phyloP scores from a whole-genome alignment of 2,888 invertebrate genomes.

The Apeira syringaria region DNA sequence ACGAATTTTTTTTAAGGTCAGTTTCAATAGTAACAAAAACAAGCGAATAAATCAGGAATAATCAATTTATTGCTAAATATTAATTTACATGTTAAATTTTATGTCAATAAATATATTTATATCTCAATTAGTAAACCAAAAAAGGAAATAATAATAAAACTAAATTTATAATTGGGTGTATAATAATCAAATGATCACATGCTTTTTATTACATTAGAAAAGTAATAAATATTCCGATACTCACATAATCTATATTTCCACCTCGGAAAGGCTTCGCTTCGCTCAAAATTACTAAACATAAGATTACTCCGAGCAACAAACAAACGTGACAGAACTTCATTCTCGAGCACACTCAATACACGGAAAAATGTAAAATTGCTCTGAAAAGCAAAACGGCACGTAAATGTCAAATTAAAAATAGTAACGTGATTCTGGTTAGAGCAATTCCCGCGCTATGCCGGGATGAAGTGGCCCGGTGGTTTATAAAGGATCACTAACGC shows the following conservation, averaged over 20 bases:
- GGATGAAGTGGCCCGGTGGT: conserved; percentile 48
- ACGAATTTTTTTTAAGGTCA: too few relatives aligned
- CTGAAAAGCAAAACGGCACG: conserved; percentile 14
- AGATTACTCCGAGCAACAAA: conserved; percentile 48
- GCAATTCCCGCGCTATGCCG: conserved; percentile 48
- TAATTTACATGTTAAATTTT: too few relatives aligned
- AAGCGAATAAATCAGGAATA: too few relatives aligned
- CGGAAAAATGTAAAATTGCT: too few relatives aligned
- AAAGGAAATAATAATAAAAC: too few relatives aligned
- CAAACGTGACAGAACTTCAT: conserved; percentile 54
- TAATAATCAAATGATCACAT: too few relatives aligned
- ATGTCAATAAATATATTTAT: too few relatives aligned
- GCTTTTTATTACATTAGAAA: too few relatives aligned
- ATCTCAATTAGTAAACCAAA: too few relatives aligned
- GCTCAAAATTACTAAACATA: conserved; percentile 44
- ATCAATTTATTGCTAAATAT: too few relatives aligned
- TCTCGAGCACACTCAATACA: conserved; percentile 25
- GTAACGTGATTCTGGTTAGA: conserved; percentile 44
- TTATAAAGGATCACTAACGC: conserved; percentile 61
- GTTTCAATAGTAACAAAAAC: too few relatives aligned
- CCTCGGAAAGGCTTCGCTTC: conserved; percentile 56
- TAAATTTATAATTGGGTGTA: too few relatives aligned
- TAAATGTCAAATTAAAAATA: conserved; percentile 6
- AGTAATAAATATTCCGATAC: conserved; percentile 31
- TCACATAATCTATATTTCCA: conserved; percentile 71